Evolutionary conservation across 2,113 vertebrate species (phyloP).

Genomic region (Cettia cetti): DNA sequence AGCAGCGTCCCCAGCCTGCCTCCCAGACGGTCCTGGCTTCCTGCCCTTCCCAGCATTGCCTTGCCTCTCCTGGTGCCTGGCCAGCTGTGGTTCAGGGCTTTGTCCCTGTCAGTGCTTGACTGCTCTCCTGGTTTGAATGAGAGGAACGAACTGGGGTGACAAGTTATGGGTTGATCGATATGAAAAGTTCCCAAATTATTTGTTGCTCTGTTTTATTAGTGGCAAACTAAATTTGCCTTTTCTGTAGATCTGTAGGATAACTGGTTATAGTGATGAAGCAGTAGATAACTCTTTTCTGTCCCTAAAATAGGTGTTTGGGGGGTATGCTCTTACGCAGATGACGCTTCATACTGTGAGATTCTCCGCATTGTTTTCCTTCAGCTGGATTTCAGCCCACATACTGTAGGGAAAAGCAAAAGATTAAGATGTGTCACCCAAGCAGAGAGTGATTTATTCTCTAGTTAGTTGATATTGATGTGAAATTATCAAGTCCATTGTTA

Average conservation of each 20-base stretch:
- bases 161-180: not conserved
- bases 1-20: not conserved
- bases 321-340: not conserved
- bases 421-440: not conserved
- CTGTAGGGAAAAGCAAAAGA: not conserved
- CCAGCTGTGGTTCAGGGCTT: not conserved
- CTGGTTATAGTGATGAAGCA: not conserved
- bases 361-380: not conserved
- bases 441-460: conserved; percentile 50
- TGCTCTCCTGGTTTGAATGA: not conserved
- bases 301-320: not conserved
- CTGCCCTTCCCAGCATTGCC: not conserved
- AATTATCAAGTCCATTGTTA: conserved; percentile 32
- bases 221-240: not conserved
- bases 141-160: not conserved
- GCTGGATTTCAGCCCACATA: not conserved
- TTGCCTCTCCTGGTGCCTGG: not conserved
- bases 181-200: not conserved
- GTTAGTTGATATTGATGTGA: conserved; percentile 20
- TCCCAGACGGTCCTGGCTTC: not conserved
- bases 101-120: not conserved
- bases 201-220: not conserved
- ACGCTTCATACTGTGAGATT: not conserved
- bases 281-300: not conserved
- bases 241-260: not conserved